A percentile compares a stretch with the other conserved stretches of the same genome.
phyloP scores from a whole-genome alignment of 2,888 invertebrate species.

The Frankliniella fusca region DNA sequence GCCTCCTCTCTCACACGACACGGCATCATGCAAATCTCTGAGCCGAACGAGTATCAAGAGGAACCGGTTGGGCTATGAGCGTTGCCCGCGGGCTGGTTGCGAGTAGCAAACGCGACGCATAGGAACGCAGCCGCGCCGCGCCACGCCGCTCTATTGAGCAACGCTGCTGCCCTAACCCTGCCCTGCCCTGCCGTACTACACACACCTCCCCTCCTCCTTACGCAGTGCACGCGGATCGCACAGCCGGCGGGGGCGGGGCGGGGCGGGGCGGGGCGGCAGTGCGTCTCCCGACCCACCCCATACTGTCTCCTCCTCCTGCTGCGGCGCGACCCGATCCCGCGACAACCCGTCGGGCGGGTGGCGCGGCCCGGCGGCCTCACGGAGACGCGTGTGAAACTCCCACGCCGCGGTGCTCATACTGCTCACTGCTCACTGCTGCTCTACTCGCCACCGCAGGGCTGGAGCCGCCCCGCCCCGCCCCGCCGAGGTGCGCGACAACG shows the following conservation, averaged over 20 bases:
- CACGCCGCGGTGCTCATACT: neutral
- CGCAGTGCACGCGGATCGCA: neutral
- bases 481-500: neutral
- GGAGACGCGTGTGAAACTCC: constrained; percentile 8
- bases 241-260: neutral
- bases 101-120: no score
- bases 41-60: neutral
- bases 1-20: no score
- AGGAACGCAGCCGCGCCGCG: neutral
- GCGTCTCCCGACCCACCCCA: no score
- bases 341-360: no score
- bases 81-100: no score
- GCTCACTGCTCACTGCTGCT: no score
- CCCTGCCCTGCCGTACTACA: neutral
- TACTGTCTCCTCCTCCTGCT: no score
- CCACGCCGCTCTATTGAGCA: neutral
- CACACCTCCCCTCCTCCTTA: neutral
- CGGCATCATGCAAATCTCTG: neutral
- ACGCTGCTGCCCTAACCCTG: neutral
- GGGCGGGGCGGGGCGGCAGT: no score
- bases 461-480: no score
- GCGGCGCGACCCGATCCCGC: no score
- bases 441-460: no score
- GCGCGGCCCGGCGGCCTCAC: neutral
- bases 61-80: neutral